These are phyloP conservation scores for Podargus strigoides DNA, from an alignment of 2,797 vertebrate genomes.

Conservation along the genomic window DNA sequence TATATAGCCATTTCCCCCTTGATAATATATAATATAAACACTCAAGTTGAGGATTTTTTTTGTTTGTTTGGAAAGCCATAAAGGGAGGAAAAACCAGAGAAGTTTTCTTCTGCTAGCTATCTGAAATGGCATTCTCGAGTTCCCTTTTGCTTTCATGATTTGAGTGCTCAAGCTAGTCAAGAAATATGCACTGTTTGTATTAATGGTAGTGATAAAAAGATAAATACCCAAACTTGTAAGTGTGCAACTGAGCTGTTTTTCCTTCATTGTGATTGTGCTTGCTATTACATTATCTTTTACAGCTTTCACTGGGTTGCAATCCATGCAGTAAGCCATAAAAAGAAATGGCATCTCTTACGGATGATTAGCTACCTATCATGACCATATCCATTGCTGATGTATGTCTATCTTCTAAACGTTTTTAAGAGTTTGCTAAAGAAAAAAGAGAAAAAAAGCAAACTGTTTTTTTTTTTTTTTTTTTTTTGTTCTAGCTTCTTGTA, in stretches of 20 bases:
- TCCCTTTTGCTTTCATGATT: neutral
- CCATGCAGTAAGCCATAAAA: neutral
- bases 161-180: neutral
- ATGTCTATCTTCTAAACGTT: neutral
- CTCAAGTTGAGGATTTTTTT: neutral
- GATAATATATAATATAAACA: constrained; percentile 63
- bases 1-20: constrained; percentile 52
- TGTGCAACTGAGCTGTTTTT: neutral
- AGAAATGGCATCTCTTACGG: neutral
- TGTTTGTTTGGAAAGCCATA: neutral
- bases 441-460: neutral
- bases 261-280: neutral
- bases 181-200: neutral
- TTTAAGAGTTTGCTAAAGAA: neutral
- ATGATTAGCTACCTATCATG: neutral
- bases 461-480: neutral
- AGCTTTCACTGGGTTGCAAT: neutral
- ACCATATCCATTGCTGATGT: neutral
- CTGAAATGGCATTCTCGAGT: neutral
- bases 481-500: too few relatives aligned
- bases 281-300: neutral
- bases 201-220: neutral
- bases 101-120: neutral
- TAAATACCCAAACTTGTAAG: neutral
- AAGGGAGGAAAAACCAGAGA: neutral